phyloP scores from a whole-genome alignment of 35 echinoderm and acorn worm genomes.

The Eucidaris tribuloides region DNA sequence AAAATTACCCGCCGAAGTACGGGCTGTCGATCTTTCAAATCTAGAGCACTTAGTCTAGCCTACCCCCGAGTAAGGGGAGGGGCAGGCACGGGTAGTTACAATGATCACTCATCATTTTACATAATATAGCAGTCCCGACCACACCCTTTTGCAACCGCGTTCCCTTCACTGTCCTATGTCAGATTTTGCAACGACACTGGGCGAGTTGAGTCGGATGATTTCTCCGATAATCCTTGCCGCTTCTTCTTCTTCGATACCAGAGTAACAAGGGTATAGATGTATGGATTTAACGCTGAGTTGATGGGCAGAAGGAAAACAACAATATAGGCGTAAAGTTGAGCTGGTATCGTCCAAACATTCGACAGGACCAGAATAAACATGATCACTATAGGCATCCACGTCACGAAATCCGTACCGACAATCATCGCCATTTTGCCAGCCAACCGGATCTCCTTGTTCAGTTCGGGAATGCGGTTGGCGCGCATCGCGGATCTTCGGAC shows the following conservation, averaged over 20 bases:
- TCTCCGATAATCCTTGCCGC: not conserved
- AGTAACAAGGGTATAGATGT: not conserved
- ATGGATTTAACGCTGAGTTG: conserved; percentile 41
- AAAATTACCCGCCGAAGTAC: too few species aligned
- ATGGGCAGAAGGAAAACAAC: conserved; percentile 4
- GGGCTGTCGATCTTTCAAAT: too few species aligned
- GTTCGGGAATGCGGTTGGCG: not conserved
- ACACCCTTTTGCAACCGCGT: too few species aligned
- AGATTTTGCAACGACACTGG: too few species aligned
- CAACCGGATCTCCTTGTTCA: not conserved
- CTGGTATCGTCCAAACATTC: not conserved
- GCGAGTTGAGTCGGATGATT: too few species aligned
- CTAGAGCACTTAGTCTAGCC: too few species aligned
- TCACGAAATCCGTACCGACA: conserved; percentile 23
- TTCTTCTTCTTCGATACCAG: not conserved
- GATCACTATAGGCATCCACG: conserved; percentile 23
- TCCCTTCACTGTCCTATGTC: too few species aligned
- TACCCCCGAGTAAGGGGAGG: too few species aligned
- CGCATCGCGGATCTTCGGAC: not conserved
- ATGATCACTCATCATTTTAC: too few species aligned
- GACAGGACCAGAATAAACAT: conserved; percentile 19
- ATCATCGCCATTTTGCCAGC: conserved; percentile 23
- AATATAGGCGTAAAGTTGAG: conserved; percentile 10
- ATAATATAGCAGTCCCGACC: too few species aligned
- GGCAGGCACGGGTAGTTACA: too few species aligned